Percentiles rank a stretch among this genome's conserved stretches.
phyloP scores from a whole-genome alignment of 2,888 invertebrate genomes.

The Oscheius onirici region DNA sequence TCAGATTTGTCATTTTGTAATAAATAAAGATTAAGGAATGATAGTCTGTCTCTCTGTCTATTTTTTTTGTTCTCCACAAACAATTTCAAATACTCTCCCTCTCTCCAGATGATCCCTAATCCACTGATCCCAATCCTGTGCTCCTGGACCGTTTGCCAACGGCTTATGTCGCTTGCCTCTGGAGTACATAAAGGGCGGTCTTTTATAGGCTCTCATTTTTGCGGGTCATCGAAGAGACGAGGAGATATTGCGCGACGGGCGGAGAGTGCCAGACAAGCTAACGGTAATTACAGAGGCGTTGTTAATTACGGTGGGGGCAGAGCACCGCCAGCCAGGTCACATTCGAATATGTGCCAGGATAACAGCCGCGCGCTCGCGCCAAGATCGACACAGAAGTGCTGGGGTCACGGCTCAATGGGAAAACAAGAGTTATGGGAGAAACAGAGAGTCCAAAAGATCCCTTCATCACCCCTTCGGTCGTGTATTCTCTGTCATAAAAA shows the following conservation, averaged over 20 bases:
- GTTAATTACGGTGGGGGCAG: conserved; percentile 30
- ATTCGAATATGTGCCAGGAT: conserved; percentile 20
- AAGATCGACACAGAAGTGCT: no score
- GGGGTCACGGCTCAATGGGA: no score
- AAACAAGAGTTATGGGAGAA: no score
- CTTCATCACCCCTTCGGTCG: no score
- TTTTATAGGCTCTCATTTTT: conserved; percentile 27
- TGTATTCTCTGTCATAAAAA: no score
- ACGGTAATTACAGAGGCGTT: conserved; percentile 34
- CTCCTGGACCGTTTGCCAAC: not conserved
- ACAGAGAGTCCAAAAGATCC: no score
- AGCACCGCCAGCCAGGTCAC: conserved; percentile 1
- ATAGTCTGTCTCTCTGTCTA: no score
- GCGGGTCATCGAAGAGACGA: not conserved
- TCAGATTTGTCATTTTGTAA: no score
- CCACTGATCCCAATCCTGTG: not conserved
- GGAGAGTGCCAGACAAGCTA: not conserved
- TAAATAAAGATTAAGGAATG: no score
- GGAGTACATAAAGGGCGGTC: conserved; percentile 18
- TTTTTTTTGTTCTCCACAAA: no score
- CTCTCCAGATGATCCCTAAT: not conserved
- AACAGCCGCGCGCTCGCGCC: not conserved
- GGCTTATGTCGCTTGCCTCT: not conserved
- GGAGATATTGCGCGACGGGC: conserved; percentile 6
- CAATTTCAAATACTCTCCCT: no score